These are phyloP conservation scores for Coenonympha glycerion DNA, from an alignment of 2,888 invertebrate genomes.

Conservation along the genomic window DNA sequence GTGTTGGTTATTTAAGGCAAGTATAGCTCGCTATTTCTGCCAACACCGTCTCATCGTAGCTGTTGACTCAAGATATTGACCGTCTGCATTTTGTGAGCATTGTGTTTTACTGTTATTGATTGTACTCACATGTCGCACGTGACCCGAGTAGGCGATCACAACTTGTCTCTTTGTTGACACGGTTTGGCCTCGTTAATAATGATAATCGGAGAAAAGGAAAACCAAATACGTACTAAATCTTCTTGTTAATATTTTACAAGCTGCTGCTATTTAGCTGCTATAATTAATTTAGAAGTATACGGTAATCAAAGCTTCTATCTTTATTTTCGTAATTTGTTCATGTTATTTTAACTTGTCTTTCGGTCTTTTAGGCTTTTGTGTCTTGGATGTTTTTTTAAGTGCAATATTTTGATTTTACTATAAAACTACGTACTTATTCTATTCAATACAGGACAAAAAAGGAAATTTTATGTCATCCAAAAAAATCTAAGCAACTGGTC, in stretches of 20 bases:
- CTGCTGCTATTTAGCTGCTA: too few relatives aligned
- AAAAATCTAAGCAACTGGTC: too few relatives aligned
- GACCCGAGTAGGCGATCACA: conserved; percentile 68
- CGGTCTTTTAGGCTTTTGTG: too few relatives aligned
- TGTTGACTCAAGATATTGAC: conserved; percentile 74
- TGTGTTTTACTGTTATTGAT: conserved; percentile 73
- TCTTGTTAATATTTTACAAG: neutral
- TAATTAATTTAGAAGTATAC: too few relatives aligned
- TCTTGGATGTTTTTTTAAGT: too few relatives aligned
- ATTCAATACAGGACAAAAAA: too few relatives aligned
- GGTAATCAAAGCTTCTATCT: too few relatives aligned
- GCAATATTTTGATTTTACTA: too few relatives aligned
- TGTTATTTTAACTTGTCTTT: too few relatives aligned
- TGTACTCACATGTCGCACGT: conserved; percentile 71
- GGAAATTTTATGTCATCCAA: too few relatives aligned
- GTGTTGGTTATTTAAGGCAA: conserved; percentile 18
- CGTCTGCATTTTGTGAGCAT: conserved; percentile 64
- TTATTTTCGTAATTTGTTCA: too few relatives aligned
- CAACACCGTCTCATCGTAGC: conserved; percentile 45
- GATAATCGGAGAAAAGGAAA: neutral
- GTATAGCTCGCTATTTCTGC: conserved; percentile 35
- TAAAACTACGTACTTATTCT: too few relatives aligned
- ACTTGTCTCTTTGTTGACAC: conserved; percentile 49
- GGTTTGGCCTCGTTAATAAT: conserved; percentile 29
- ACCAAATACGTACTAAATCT: neutral